Conservation (phyloP, 1,140 invertebrate species). For the Andricus grossulariae region DNA sequence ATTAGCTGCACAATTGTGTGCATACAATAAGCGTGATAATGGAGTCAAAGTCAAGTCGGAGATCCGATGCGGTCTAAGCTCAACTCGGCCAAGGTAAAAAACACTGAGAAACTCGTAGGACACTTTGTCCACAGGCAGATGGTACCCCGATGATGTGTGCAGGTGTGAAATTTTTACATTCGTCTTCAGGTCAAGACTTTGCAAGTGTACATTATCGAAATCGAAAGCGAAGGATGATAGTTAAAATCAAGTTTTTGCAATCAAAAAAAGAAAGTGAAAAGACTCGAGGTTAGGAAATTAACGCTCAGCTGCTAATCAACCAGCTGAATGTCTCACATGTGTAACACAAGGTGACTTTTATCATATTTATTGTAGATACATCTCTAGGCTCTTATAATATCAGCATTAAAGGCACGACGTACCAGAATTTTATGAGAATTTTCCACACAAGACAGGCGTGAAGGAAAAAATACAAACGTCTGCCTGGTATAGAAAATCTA, state of each 20-base stretch:
- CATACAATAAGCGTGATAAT: conserved; percentile 60
- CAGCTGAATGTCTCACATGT: too few relatives aligned
- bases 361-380: too few relatives aligned
- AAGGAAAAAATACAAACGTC: too few relatives aligned
- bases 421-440: too few relatives aligned
- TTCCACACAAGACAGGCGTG: too few relatives aligned
- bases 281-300: conserved; percentile 5
- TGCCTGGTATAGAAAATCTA: too few relatives aligned
- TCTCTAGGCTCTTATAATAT: too few relatives aligned
- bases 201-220: not conserved
- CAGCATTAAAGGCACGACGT: too few relatives aligned
- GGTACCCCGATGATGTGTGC: not conserved
- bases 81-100: conserved; percentile 75
- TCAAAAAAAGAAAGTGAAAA: not conserved
- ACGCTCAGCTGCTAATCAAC: not conserved
- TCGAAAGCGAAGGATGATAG: not conserved
- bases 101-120: conserved; percentile 65
- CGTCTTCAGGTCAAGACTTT: not conserved
- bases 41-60: conserved; percentile 75
- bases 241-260: conserved; percentile 9
- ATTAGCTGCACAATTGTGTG: conserved; percentile 11
- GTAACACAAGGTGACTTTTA: too few relatives aligned
- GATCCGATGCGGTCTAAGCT: conserved; percentile 72
- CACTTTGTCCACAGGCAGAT: conserved; percentile 46
- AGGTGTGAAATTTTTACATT: conserved; percentile 25